phyloP scores from a whole-genome alignment of 2,888 invertebrate species.

The Ctenicera cuprea region DNA sequence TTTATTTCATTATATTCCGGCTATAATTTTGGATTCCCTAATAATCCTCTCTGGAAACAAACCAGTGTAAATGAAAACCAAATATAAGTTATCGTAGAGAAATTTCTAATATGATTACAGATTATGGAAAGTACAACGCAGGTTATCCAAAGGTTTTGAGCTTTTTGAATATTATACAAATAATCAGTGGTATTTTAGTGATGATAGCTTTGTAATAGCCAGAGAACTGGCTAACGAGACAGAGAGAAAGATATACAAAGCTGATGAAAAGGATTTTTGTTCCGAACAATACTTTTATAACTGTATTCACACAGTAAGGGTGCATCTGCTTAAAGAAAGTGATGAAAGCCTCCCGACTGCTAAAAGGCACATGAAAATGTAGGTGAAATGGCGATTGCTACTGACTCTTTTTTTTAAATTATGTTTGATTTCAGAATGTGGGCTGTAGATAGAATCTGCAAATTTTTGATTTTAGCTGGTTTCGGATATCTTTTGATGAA shows the following conservation, averaged over 20 bases:
- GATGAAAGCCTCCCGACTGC: constrained; percentile 89
- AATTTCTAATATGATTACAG: constrained; percentile 83
- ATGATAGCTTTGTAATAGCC: constrained; percentile 77
- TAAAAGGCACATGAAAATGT: constrained; percentile 86
- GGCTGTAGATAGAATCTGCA: constrained; percentile 27
- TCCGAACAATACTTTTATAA: constrained; percentile 87
- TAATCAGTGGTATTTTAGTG: constrained; percentile 92
- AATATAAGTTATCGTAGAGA: constrained; percentile 77
- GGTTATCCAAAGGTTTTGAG: constrained; percentile 90
- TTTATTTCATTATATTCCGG: constrained; percentile 94
- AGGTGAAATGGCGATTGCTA: constrained; percentile 62
- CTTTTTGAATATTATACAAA: constrained; percentile 94
- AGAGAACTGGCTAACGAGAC: constrained; percentile 78
- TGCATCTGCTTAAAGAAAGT: constrained; percentile 87
- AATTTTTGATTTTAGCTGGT: constrained; percentile 31
- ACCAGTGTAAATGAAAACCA: constrained; percentile 83
- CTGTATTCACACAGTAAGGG: constrained; percentile 86
- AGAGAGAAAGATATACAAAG: constrained; percentile 80
- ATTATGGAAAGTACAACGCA: constrained; percentile 86
- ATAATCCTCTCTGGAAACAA: constrained; percentile 89
- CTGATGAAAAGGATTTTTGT: constrained; percentile 84
- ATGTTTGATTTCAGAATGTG: constrained; percentile 13
- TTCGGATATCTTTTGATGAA: not conserved
- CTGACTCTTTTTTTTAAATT: not conserved
- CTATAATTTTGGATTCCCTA: constrained; percentile 87